Conservation (phyloP, 2,888 invertebrate genomes). For the Nectonema munidae region DNA sequence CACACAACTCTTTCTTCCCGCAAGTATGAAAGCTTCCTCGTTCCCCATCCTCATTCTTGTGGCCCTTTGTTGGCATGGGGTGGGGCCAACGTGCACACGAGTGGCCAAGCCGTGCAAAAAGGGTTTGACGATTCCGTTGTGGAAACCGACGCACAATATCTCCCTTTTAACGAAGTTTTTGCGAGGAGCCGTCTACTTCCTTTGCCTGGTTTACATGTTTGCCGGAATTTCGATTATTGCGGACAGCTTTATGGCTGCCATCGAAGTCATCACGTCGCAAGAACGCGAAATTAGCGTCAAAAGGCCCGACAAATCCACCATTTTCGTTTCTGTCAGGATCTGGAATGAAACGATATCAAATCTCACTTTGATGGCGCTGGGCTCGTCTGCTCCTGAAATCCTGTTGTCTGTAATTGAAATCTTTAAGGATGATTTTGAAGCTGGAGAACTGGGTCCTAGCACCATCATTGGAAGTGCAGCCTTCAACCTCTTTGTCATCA, state of each 20-base stretch:
- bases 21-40: too few relatives aligned
- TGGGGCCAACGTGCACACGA: not conserved
- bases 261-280: slow-evolving; percentile 89
- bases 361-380: slow-evolving; percentile 83
- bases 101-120: slow-evolving; percentile 33
- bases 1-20: too few relatives aligned
- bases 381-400: slow-evolving; percentile 92
- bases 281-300: slow-evolving; percentile 71
- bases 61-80: too few relatives aligned
- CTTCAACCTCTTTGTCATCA: slow-evolving; percentile 87
- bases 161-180: slow-evolving; percentile 30
- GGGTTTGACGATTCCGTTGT: slow-evolving; percentile 54
- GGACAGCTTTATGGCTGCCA: slow-evolving; percentile 93
- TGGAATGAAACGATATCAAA: slow-evolving; percentile 99
- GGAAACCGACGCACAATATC: slow-evolving; percentile 37
- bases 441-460: slow-evolving; percentile 81
- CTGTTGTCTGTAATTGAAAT: slow-evolving; percentile 85
- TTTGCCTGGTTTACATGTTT: slow-evolving; percentile 60
- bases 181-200: slow-evolving; percentile 59
- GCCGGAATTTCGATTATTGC: slow-evolving; percentile 94
- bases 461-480: slow-evolving; percentile 96
- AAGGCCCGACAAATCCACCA: slow-evolving; percentile 49
- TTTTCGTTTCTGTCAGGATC: slow-evolving; percentile 59
- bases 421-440: slow-evolving; percentile 64
- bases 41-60: slow-evolving; percentile 1